Evolutionary conservation across 2,888 invertebrate species (phyloP).

Genomic region (Furcula furcula): DNA sequence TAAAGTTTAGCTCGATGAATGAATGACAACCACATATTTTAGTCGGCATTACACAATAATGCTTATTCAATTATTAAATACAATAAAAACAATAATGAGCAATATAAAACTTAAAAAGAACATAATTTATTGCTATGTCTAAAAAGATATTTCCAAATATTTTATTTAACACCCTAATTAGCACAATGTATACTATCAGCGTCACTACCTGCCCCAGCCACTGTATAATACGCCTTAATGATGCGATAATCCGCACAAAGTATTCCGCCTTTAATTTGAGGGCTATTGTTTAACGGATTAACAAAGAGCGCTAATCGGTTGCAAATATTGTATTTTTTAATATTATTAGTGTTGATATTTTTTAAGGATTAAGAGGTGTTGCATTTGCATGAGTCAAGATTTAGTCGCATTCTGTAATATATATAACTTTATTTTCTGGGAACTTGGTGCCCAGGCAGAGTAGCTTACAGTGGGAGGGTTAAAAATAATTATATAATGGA

Average conservation of each 20-base stretch:
- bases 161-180: constrained; percentile 1
- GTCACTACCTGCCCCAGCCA: constrained; percentile 13
- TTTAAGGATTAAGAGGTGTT: no score
- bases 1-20: no score
- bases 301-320: no score
- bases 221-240: not conserved
- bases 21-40: no score
- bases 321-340: no score
- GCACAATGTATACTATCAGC: constrained; percentile 4
- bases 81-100: not conserved
- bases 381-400: no score
- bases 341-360: no score
- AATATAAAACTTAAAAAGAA: not conserved
- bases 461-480: no score
- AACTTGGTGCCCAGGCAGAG: no score
- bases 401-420: no score
- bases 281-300: constrained; percentile 10
- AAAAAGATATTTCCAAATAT: not conserved
- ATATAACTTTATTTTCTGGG: no score
- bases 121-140: constrained; percentile 2
- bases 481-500: no score
- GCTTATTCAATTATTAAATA: not conserved
- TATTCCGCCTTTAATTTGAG: not conserved
- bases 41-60: not conserved
- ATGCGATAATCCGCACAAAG: not conserved